A percentile compares a stretch with the other conserved stretches of the same genome.
Conservation (phyloP, 2,797 vertebrate species). For the Cottoperca gobio region DNA sequence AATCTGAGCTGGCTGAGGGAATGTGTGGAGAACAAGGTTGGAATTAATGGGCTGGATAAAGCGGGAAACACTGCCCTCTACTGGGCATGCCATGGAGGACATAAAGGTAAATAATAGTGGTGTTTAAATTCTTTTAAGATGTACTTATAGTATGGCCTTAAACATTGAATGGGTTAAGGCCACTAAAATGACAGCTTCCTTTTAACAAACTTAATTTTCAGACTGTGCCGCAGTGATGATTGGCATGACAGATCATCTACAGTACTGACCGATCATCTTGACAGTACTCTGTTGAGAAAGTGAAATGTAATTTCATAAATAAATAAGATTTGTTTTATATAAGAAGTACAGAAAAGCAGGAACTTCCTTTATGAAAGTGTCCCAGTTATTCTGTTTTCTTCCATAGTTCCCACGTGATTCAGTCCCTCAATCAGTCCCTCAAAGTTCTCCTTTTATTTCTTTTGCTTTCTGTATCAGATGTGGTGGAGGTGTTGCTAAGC, state of each 20-base stretch:
- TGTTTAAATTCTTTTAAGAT: accelerated
- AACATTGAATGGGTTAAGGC: not conserved
- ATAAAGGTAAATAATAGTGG: conserved; percentile 87
- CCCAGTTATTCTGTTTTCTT: conserved; percentile 3
- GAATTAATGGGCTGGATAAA: conserved; percentile 96
- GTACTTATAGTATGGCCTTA: not conserved
- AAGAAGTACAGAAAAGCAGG: conserved; percentile 28
- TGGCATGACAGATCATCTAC: not conserved
- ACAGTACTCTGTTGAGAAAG: not conserved
- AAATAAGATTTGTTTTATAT: not conserved
- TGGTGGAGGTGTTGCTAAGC: conserved; percentile 93
- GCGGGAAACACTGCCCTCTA: conserved; percentile 98
- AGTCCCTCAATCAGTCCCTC: not conserved
- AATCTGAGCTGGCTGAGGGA: conserved; percentile 97
- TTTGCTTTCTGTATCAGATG: conserved; percentile 84
- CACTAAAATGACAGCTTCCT: not conserved
- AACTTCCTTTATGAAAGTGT: conserved; percentile 7
- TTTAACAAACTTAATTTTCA: not conserved
- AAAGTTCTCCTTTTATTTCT: conserved; percentile 26
- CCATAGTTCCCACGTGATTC: conserved; percentile 17
- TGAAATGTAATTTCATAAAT: not conserved
- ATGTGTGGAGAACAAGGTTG: conserved; percentile 97
- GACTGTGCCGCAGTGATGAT: no score
- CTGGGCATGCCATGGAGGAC: conserved; percentile 97
- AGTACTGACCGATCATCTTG: not conserved